Evolutionary conservation across 2,113 vertebrate species (phyloP).

Genomic region (Shinisaurus crocodilurus): DNA sequence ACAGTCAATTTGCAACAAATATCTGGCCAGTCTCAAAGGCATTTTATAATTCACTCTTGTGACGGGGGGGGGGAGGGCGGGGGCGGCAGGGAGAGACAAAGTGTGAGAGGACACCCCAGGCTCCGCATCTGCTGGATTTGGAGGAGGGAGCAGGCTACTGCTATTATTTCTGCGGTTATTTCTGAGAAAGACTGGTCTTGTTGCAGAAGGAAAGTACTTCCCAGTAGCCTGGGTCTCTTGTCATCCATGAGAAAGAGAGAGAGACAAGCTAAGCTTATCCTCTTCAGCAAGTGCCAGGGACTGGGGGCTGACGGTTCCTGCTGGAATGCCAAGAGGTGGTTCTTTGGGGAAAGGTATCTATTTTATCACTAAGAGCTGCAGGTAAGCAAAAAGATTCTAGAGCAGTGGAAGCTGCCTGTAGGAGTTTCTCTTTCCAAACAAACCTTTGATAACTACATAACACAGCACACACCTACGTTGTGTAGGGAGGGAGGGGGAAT

Average conservation of each 20-base stretch:
- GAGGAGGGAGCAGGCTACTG: neutral
- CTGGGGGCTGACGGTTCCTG: neutral
- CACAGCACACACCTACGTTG: neutral
- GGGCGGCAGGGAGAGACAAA: neutral
- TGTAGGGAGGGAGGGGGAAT: neutral
- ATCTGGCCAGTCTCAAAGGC: neutral
- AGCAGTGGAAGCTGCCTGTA: neutral
- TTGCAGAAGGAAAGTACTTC: neutral
- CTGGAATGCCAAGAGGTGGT: too few species aligned
- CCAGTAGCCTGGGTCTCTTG: neutral
- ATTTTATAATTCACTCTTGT: neutral
- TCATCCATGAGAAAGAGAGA: neutral
- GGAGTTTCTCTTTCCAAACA: neutral
- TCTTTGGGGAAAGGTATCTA: too few species aligned
- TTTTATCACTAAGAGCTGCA: neutral
- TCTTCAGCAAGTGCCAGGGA: neutral
- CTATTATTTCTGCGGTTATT: neutral
- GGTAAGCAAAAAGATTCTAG: neutral
- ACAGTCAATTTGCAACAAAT: neutral
- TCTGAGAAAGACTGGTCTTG: neutral
- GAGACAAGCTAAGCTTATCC: too few species aligned
- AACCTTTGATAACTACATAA: neutral
- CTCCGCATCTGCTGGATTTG: neutral
- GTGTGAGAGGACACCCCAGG: neutral
- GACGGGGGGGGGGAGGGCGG: neutral